Evolutionary conservation across 2,797 vertebrate genomes (phyloP), one percentile per base, ranked within the genome.

Genomic region (Danio jaintianensis): DNA sequence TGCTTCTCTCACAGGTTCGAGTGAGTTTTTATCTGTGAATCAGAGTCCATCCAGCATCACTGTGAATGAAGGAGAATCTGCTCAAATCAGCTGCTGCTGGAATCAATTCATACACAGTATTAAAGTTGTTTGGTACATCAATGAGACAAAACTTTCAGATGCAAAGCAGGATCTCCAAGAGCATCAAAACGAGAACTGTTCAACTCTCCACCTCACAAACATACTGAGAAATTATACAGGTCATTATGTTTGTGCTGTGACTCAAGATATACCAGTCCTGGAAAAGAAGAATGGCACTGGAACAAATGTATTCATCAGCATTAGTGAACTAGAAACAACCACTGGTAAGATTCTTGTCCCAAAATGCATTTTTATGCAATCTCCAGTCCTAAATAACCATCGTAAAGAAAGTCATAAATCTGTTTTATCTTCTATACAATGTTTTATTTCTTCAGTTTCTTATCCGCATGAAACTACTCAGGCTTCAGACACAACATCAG

Each of bases 241-340:
- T 10, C 0, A 7, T 29, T 73, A 59, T 36, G 18, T 59, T 59
- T 73, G 70, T 73, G 0, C n/a, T 73, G 20, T 73, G 40, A 16
- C 0, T 58, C 18, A n/a, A 72, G 70, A 59, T 40, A 73, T 73
- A 15, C 70, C 70, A 2, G 0, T 2, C 53, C 42, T 73, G 13
- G 0, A 10, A 43, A 0, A 0, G 0, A 0, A 1, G 0, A 4
- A 0, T 0, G 42, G 40, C 4, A 5, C 0, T 12, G 3, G 8
- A 73, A 73, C 42, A 9, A 1, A 0, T 16, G 0, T 55, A 38
- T 43, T 6, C 4, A 0, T 66, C 12, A 36, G 0, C 0, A 4
- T 12, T 8, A 12, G 6, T 29, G 11, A 11, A 29, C 29, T 29
- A 29, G 29, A 29, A 29, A 29, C 29, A 29, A 29, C 29, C 29